Percentiles rank a stretch among this genome's conserved stretches.
These are phyloP conservation scores for Bombus haemorrhoidalis DNA, from an alignment of 1,140 invertebrate species.

Conservation along the genomic window DNA sequence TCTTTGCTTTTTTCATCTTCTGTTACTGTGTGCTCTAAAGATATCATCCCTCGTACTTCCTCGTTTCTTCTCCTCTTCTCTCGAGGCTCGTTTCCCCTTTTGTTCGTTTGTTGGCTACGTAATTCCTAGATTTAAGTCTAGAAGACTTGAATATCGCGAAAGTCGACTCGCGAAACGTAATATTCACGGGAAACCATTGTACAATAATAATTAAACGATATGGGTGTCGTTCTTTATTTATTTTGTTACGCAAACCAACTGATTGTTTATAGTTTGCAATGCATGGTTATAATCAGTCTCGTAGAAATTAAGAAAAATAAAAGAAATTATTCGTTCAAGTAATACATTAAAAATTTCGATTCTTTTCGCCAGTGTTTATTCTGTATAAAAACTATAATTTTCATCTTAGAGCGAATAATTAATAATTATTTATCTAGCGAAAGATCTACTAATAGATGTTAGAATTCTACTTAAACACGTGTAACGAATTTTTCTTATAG, in stretches of 20 bases:
- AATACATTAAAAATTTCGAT: no score
- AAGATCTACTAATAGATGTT: no score
- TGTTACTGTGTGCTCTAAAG: not conserved
- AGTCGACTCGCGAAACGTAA: not conserved
- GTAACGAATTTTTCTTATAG: no score
- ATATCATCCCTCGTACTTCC: no score
- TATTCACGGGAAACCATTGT: not conserved
- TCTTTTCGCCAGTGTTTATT: not conserved
- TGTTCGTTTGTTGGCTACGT: not conserved
- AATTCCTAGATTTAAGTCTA: conserved; percentile 11
- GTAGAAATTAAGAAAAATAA: not conserved
- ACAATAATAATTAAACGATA: not conserved
- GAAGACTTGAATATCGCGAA: not conserved
- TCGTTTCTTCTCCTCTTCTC: not conserved
- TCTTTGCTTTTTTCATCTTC: not conserved
- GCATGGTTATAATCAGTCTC: no score
- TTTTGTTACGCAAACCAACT: no score
- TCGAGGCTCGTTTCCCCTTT: not conserved
- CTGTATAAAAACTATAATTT: not conserved
- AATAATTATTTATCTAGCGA: no score
- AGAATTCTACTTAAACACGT: no score
- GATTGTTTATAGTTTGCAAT: no score
- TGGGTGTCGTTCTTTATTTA: no score
- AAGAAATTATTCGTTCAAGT: not conserved
- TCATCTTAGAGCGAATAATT: no score